Evolutionary conservation across 2,797 vertebrate genomes (phyloP).

Genomic region (Pantherophis alleghaniensis): DNA sequence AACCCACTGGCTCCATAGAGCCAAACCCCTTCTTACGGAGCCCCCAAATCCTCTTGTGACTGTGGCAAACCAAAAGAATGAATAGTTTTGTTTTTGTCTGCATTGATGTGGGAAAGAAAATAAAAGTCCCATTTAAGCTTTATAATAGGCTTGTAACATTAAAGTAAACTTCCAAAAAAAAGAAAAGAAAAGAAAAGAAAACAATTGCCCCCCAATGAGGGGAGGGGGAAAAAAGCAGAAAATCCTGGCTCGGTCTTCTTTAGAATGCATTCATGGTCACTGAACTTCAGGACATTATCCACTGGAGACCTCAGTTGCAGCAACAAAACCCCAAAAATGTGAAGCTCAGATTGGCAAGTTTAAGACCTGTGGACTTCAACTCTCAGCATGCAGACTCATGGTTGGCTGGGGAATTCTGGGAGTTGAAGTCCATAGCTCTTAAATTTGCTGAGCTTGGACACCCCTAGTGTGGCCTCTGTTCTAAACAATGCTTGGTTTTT

Average conservation of each 20-base stretch:
- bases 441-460: neutral
- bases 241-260: neutral
- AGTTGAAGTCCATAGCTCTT: neutral
- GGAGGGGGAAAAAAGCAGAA: neutral
- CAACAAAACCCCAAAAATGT: neutral
- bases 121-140: neutral
- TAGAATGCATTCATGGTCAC: neutral
- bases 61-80: neutral
- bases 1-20: neutral
- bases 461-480: neutral
- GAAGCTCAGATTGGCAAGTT: neutral
- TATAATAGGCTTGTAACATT: neutral
- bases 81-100: neutral
- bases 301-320: neutral
- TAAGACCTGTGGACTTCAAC: neutral
- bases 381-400: neutral
- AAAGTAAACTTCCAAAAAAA: neutral
- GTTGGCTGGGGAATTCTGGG: neutral
- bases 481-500: neutral
- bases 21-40: neutral
- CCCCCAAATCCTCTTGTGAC: neutral
- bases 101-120: neutral
- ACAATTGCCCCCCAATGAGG: neutral
- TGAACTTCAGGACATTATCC: neutral
- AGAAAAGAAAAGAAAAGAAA: neutral